Evolutionary conservation across 1,140 invertebrate genomes (phyloP), one percentile per base, ranked within the genome.

Genomic region (Dreissena polymorpha): DNA sequence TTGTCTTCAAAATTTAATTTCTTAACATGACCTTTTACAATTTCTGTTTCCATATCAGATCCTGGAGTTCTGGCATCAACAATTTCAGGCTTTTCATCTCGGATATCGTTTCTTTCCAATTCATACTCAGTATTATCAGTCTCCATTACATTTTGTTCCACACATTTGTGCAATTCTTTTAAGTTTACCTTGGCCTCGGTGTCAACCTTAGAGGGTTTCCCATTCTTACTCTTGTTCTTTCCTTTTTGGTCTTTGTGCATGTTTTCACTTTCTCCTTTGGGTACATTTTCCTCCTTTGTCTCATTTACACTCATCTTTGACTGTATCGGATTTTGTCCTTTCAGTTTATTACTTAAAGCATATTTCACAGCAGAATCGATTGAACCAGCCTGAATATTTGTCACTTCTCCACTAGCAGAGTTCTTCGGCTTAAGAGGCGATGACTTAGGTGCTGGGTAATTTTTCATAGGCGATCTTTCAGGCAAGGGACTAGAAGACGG

Each of bases 1-100:
- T 16, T 25, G 39, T 65, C 57, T 29, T 82, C 79, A 74, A 82
- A 82, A 64, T 74, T 51, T 13, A 82, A 68, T 53, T 74, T 82
- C 55, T 70, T 49, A 13, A 82, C 79, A 51, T 82, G 79, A 67
- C n/a, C 39, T 82, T 71, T 13, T 27, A 55, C 29, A 65, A 51
- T 8, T 39, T 74, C 79, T 0, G 63, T 74, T 14, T 82, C 79
- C 79, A 82, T 82, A 60, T 18, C 27, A 25, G 10, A 27, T 10
- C 72, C 68, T 14, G 79, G 79, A 23, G 79, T 82, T 18, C 67
- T 50, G 10, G 79, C 79, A 27, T 73, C 63, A 68, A 16, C n/a
- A 7, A 79, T 50, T 29, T 14, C 55, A 3, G 39, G 23, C 7
- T 51, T 65, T 51, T 77, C 53, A 21, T 21, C 64, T n/a, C n/a